phyloP scores from a whole-genome alignment of 2,888 invertebrate genomes.

The Melanargia galathea region DNA sequence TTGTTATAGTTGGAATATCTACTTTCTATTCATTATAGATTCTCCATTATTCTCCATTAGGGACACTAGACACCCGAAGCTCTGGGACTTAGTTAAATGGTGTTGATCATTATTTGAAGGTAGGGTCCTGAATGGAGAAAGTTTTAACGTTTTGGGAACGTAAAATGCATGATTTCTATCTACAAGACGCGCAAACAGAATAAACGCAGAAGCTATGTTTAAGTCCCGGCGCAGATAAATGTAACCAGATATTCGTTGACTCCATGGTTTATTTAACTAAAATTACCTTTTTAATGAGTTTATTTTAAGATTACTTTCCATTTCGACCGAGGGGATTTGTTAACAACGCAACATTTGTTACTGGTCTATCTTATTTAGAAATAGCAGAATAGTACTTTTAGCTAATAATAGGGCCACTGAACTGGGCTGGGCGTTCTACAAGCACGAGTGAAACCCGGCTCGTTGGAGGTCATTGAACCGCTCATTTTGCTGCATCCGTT shows the following conservation, averaged over 20 bases:
- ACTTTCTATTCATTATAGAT: no score
- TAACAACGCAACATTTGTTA: not conserved
- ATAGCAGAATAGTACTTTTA: slow-evolving; percentile 57
- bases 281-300: slow-evolving; percentile 9
- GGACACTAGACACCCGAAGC: not conserved
- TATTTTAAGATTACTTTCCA: not conserved
- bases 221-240: not conserved
- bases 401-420: slow-evolving; percentile 73
- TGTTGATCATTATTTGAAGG: not conserved
- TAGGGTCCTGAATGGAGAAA: not conserved
- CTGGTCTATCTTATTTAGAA: slow-evolving; percentile 40
- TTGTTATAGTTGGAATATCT: no score
- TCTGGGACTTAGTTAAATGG: not conserved
- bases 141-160: not conserved
- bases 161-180: not conserved
- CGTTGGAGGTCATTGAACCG: slow-evolving; percentile 77
- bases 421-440: slow-evolving; percentile 66
- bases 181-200: not conserved
- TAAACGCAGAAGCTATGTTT: not conserved
- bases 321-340: not conserved
- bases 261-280: not conserved
- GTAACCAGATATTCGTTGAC: slow-evolving; percentile 2
- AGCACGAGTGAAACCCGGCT: slow-evolving; percentile 80
- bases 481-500: slow-evolving; percentile 82
- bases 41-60: not conserved